Evolutionary conservation across 2,888 invertebrate genomes (phyloP), one percentile per base, ranked within the genome.

Genomic region (Caenorhabditis macrosperma): DNA sequence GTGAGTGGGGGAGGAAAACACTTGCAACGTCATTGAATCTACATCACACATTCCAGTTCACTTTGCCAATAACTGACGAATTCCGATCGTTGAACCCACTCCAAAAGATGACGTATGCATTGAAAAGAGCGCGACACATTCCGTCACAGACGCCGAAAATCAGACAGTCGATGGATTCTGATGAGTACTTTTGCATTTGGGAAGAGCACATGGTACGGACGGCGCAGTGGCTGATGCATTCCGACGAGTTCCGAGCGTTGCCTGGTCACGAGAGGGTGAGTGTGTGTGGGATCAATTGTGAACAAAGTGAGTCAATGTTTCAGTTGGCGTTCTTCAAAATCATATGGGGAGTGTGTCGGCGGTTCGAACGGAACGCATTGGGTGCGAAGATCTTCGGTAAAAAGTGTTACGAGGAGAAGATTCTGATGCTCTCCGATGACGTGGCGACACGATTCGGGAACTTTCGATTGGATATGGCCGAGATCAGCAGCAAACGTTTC

Each of bases 301-400:
- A 12, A 15, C 12, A 9, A 38, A 5, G 6, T 38, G n/a, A n/a
- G n/a, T 38, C 12, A 3, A 10, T 12, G 3, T 44, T 44, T 33
- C 63, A 67, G 67, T n/a, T 69, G 1, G 52, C 30, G 26, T 52
- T 78, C 24, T 78, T 78, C 77, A 78, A 78, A 60, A 69, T 71
- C 9, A 59, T 78, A 15, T 78, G 77, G 77, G 77, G 66, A 5
- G 71, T 78, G 5, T 78, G 77, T 69, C 50, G 77, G 5, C 50
- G 77, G 0, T 57, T 78, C 26, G 77, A 78, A n/a, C 26, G 77
- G 38, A 35, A 57, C 17, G 24, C 64, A 0, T 59, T 71, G 64
- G 20, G 52, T 7, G 66, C 71, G 0, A 20, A 44, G n/a, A 24
- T 78, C 7, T 78, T 66, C 26, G 77, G 77, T 0, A 41, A 60